Evolutionary conservation across 2,888 invertebrate species (phyloP), one percentile per base, ranked within the genome.

Genomic region (Clivina fossor): DNA sequence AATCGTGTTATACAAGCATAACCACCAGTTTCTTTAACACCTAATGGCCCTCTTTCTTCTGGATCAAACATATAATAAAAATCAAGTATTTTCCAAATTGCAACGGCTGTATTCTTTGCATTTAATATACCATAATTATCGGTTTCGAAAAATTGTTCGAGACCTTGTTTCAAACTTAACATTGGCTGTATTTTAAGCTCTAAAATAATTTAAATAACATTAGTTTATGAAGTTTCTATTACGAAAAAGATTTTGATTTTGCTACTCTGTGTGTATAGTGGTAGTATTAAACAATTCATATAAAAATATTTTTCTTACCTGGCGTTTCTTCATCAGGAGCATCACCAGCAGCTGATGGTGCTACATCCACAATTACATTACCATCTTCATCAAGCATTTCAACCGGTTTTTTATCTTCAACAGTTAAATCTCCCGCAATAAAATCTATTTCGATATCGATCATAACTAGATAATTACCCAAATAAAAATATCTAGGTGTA

Each of bases 31-130:
- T 68, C 66, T 19, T 60, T 37, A 1, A 63, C 19, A 1, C 77
- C 76, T 43, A 64, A 68, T 0, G 76, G 73, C 13, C 76, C 74
- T 13, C 76, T 67, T 18, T 75, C 73, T 57, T 74, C 70, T 0
- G 77, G 71, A 62, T 78, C 77, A 58, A 75, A 79, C 60, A 74
- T 69, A 61, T 74, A 79, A 48, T 71, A 77, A 2, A 69, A 63
- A 18, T 72, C 71, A 1, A 68, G 66, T 0, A 66, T 68, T 54
- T 70, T 74, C 77, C 77, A 79, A 3, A 79, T 64, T 0, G 74
- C 75, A 1, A 76, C 70, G 2, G 63, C 57, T 16, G 61, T 60
- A 58, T 72, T 68, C 61, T 74, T 74, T 3, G 68, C 58, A 24
- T 67, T 66, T 2, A 79, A 40, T 11, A 78, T 63, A 1, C 74